phyloP scores from a whole-genome alignment of 2,888 invertebrate genomes.

The Drepana falcataria region DNA sequence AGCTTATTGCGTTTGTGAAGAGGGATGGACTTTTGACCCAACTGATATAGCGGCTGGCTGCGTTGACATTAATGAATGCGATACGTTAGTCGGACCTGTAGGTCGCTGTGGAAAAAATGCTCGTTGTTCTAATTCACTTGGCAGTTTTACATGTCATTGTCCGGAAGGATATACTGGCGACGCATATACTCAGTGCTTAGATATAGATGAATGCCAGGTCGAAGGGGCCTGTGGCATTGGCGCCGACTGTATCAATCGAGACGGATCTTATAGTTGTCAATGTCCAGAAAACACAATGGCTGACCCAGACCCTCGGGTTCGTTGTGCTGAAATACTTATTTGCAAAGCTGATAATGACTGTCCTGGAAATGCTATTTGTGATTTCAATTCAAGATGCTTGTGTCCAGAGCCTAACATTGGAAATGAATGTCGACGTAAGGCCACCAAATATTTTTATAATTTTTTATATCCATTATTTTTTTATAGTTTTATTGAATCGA shows the following conservation, averaged over 20 bases:
- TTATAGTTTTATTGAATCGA: background rate
- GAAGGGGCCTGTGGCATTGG: slow-evolving; percentile 87
- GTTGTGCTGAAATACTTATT: slow-evolving; percentile 89
- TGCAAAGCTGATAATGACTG: slow-evolving; percentile 88
- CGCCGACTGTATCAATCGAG: slow-evolving; percentile 87
- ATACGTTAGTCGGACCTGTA: slow-evolving; percentile 84
- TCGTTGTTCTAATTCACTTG: slow-evolving; percentile 87
- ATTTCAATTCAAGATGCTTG: slow-evolving; percentile 85
- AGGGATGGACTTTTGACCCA: slow-evolving; percentile 95
- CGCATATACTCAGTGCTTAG: slow-evolving; percentile 87
- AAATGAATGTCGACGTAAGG: slow-evolving; percentile 93
- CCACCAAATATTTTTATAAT: slow-evolving; percentile 5
- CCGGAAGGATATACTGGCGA: slow-evolving; percentile 92
- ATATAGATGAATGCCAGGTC: slow-evolving; percentile 89
- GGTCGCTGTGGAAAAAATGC: slow-evolving; percentile 92
- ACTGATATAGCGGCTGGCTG: slow-evolving; percentile 93
- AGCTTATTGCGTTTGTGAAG: slow-evolving; percentile 94
- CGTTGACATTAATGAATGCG: slow-evolving; percentile 95
- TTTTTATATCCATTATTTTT: background rate
- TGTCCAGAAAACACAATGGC: slow-evolving; percentile 90
- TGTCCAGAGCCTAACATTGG: slow-evolving; percentile 95
- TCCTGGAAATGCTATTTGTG: slow-evolving; percentile 93
- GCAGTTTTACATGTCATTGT: slow-evolving; percentile 89
- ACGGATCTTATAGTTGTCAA: slow-evolving; percentile 87
- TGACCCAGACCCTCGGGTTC: slow-evolving; percentile 89